phyloP scores from a whole-genome alignment of 2,888 invertebrate genomes.

The Strigamia transsilvanica region DNA sequence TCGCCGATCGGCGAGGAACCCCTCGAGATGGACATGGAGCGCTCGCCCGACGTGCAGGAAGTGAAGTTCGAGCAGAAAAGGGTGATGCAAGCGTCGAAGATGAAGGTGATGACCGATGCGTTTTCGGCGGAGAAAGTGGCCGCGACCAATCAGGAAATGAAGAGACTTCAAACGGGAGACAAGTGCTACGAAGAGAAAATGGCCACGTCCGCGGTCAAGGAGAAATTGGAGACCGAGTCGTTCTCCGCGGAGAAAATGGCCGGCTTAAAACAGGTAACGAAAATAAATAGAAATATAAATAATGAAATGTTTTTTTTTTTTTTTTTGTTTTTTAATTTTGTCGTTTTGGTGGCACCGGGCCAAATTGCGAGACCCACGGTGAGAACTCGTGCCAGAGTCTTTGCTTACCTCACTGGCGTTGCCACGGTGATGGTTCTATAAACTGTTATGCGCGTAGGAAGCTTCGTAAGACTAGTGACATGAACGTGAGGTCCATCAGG shows the following conservation, averaged over 20 bases:
- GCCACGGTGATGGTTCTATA: constrained; percentile 29
- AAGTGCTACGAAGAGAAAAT: constrained; percentile 77
- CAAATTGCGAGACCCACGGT: background rate
- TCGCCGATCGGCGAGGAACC: constrained; percentile 55
- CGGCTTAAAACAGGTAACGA: constrained; percentile 74
- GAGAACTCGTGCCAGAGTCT: background rate
- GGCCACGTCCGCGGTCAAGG: constrained; percentile 78
- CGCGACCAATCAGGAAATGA: constrained; percentile 76
- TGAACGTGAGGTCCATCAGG: background rate
- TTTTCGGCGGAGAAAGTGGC: constrained; percentile 78
- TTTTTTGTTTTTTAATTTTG: background rate
- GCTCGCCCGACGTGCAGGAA: constrained; percentile 53
- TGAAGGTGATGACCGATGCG: constrained; percentile 76
- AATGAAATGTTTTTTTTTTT: no score
- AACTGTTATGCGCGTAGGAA: background rate
- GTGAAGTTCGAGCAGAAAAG: constrained; percentile 85
- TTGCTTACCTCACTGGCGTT: constrained; percentile 15
- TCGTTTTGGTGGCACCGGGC: background rate
- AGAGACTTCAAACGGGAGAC: constrained; percentile 81
- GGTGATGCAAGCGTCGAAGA: constrained; percentile 78
- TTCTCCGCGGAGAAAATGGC: constrained; percentile 86
- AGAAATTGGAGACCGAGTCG: constrained; percentile 83
- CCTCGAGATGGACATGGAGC: constrained; percentile 46
- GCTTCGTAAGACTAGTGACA: background rate
- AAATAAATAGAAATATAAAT: background rate